These are phyloP conservation scores for Hemiscyllium ocellatum DNA, from an alignment of 2,113 vertebrate genomes.

Conservation along the genomic window DNA sequence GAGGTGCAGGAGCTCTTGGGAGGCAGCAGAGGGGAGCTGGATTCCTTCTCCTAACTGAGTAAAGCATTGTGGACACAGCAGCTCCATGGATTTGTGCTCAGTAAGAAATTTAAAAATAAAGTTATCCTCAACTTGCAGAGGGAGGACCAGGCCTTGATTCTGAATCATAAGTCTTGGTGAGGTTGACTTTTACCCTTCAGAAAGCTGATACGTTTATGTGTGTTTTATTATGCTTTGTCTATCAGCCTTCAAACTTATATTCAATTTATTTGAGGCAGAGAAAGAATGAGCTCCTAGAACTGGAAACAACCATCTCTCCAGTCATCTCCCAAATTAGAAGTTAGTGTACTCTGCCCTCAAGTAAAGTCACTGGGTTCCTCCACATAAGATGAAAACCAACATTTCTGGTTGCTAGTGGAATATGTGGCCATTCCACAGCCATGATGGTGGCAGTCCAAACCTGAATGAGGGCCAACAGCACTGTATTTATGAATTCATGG, in stretches of 20 bases:
- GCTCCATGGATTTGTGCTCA: neutral
- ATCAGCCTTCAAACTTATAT: neutral
- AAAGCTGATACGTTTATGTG: neutral
- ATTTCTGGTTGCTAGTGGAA: neutral
- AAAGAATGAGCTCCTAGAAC: neutral
- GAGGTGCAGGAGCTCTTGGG: neutral
- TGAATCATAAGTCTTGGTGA: neutral
- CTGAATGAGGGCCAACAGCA: too few relatives aligned
- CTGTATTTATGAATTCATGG: too few relatives aligned
- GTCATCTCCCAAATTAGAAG: too few relatives aligned
- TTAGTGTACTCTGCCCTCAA: neutral
- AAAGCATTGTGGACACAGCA: neutral
- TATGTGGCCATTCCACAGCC: neutral
- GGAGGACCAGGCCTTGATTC: neutral
- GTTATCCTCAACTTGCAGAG: neutral
- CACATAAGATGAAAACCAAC: neutral
- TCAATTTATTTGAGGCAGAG: neutral
- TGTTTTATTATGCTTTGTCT: neutral
- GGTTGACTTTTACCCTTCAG: neutral
- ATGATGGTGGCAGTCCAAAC: too few relatives aligned
- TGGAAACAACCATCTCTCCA: neutral
- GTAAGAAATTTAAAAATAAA: neutral
- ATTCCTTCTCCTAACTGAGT: neutral
- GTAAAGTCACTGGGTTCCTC: neutral
- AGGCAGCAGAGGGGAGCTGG: neutral